phyloP scores from a whole-genome alignment of 2,797 vertebrate species.

The Chromis chromis region DNA sequence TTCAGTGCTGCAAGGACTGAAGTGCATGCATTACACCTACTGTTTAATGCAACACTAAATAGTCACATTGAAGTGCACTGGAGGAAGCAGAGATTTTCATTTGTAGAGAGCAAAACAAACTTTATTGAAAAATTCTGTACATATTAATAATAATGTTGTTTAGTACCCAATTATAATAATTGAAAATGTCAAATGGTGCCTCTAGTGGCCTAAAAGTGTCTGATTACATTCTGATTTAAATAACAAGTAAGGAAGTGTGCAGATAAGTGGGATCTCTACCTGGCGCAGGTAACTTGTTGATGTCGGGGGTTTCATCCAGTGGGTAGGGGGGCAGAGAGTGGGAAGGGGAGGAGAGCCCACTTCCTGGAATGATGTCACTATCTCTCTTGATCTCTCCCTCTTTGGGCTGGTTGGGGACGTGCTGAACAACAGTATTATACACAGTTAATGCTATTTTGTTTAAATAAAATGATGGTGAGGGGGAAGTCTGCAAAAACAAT shows the following conservation, averaged over 20 bases:
- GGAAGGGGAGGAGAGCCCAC: constrained; percentile 9
- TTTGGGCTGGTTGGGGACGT: constrained; percentile 50
- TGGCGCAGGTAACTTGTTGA: constrained; percentile 56
- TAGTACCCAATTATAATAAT: no score
- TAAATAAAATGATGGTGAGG: not conserved
- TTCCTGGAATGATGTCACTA: not conserved
- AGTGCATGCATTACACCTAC: no score
- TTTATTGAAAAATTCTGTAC: no score
- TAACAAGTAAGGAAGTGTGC: not conserved
- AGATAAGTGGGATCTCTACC: constrained; percentile 61
- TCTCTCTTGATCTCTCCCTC: constrained; percentile 49
- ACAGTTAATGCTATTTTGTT: not conserved
- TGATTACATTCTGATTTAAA: no score
- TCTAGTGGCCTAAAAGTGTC: no score
- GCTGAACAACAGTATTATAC: constrained; percentile 48
- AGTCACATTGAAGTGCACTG: no score
- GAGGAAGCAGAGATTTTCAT: no score
- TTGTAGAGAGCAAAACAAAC: no score
- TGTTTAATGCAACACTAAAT: no score
- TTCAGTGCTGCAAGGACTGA: no score
- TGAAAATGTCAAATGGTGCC: no score
- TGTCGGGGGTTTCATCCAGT: constrained; percentile 45
- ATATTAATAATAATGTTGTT: no score
- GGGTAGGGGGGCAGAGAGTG: not conserved
- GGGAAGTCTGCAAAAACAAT: not conserved